phyloP scores from a whole-genome alignment of 1,140 invertebrate species.

The Venustaconcha ellipsiformis region DNA sequence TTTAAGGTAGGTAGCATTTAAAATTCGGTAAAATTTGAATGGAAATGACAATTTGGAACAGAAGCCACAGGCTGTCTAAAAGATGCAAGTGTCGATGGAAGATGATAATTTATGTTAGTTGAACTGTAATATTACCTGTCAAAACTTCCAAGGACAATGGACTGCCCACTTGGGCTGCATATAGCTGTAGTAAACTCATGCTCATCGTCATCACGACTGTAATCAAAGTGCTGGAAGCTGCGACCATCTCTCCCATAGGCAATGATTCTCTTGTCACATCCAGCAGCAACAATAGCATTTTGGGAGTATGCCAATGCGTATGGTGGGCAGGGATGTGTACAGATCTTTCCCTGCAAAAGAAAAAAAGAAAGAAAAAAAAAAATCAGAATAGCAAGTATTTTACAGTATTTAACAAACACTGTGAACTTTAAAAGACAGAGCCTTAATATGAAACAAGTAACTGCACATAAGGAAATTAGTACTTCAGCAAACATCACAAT shows the following conservation, averaged over 20 bases:
- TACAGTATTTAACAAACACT: too few species aligned
- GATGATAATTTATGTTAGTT: background rate
- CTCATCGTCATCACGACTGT: conserved; percentile 78
- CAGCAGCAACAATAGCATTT: conserved; percentile 81
- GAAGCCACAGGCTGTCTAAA: background rate
- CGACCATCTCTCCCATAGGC: conserved; percentile 84
- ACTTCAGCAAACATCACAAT: too few species aligned
- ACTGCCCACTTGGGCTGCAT: conserved; percentile 89
- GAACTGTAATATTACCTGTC: conserved; percentile 74
- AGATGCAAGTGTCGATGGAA: too few species aligned
- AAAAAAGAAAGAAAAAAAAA: background rate
- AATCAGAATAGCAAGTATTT: too few species aligned
- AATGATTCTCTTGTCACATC: conserved; percentile 86
- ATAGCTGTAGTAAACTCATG: conserved; percentile 86
- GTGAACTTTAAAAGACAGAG: too few species aligned
- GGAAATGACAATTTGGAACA: background rate
- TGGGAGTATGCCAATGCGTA: conserved; percentile 87
- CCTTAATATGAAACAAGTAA: too few species aligned
- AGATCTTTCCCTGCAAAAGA: conserved; percentile 76
- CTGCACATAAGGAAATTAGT: too few species aligned
- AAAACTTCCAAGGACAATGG: conserved; percentile 92
- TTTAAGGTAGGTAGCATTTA: too few species aligned
- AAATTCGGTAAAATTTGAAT: background rate
- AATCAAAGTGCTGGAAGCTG: conserved; percentile 87
- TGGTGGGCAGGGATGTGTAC: conserved; percentile 81